phyloP scores from a whole-genome alignment of 2,888 invertebrate species.

The Parasteatoda lunata region DNA sequence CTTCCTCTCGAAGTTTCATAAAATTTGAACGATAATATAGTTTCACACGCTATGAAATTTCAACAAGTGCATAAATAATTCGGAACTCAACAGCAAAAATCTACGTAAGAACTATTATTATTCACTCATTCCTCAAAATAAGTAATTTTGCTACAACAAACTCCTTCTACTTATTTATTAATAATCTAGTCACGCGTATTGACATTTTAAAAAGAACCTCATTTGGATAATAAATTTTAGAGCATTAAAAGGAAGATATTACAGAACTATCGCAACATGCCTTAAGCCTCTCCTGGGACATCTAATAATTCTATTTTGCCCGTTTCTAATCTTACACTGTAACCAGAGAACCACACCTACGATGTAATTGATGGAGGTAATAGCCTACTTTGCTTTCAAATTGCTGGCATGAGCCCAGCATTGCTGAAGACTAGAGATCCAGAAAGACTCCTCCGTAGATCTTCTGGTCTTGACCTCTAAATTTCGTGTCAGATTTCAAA shows the following conservation, averaged over 20 bases:
- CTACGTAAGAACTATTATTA: no score
- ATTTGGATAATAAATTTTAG: not conserved
- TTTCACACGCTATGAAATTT: no score
- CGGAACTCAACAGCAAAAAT: no score
- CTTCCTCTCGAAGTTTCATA: no score
- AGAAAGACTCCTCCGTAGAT: not conserved
- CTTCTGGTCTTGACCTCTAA: slow-evolving; percentile 2
- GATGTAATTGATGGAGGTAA: slow-evolving; percentile 27
- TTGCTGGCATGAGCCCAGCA: slow-evolving; percentile 22
- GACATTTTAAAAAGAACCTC: not conserved
- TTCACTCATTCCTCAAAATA: no score
- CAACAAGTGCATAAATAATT: no score
- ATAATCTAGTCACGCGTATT: no score
- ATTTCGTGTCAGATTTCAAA: not conserved
- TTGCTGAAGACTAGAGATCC: not conserved
- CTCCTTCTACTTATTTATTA: no score
- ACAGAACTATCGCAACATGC: not conserved
- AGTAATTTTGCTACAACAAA: no score
- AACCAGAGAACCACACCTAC: slow-evolving; percentile 22
- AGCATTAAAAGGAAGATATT: not conserved
- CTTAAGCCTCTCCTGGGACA: not conserved
- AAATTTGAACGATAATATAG: no score
- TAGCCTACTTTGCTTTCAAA: slow-evolving; percentile 14
- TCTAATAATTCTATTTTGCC: slow-evolving; percentile 13
- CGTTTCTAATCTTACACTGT: not conserved